These are phyloP conservation scores for Ecdyonurus torrentis DNA, from an alignment of 2,888 invertebrate genomes.

Conservation along the genomic window DNA sequence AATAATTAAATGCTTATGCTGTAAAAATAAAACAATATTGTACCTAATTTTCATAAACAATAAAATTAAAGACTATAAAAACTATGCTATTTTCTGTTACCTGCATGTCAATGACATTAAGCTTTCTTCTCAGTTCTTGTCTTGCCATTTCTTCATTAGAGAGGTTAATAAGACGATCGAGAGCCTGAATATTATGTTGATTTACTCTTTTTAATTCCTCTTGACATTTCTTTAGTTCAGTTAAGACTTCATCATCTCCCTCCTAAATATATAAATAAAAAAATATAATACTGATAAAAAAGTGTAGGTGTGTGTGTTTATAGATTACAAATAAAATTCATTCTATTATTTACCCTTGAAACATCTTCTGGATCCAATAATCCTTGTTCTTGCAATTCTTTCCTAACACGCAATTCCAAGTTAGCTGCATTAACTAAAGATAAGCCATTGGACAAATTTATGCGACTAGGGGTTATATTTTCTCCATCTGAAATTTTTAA, in stretches of 20 bases:
- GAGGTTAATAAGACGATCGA: constrained; percentile 45
- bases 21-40: too few species aligned
- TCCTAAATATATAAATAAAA: constrained; percentile 10
- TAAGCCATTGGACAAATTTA: constrained; percentile 20
- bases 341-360: constrained; percentile 32
- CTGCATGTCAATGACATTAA: constrained; percentile 36
- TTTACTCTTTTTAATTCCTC: constrained; percentile 53
- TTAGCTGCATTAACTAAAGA: constrained; percentile 48
- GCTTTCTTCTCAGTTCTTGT: constrained; percentile 57
- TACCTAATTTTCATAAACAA: too few species aligned
- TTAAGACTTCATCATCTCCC: constrained; percentile 72
- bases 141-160: constrained; percentile 65
- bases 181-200: constrained; percentile 59
- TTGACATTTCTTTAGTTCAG: constrained; percentile 76
- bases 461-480: neutral
- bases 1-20: too few species aligned
- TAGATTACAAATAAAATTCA: too few species aligned
- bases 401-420: constrained; percentile 66
- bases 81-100: neutral
- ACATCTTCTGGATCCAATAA: constrained; percentile 54
- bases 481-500: neutral
- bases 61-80: too few species aligned
- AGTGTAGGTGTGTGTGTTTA: too few species aligned
- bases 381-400: constrained; percentile 76
- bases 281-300: too few species aligned